Conservation (phyloP, 2,113 vertebrate species). For the Catharus bicknelli region DNA sequence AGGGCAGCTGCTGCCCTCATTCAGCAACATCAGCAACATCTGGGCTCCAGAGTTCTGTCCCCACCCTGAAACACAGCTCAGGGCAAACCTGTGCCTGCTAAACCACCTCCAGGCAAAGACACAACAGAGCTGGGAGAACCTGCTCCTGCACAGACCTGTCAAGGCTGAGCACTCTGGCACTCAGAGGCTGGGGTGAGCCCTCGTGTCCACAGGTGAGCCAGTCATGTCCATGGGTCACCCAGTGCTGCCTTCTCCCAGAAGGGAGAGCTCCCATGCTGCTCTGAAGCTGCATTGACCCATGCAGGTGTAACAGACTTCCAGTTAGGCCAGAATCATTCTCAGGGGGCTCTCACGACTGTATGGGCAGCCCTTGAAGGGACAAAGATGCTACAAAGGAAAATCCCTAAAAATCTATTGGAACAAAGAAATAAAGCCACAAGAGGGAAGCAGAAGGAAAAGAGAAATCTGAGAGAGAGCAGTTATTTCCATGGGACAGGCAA, state of each 20-base stretch:
- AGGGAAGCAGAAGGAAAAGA: not conserved
- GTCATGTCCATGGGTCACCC: accelerated
- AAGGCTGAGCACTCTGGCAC: not conserved
- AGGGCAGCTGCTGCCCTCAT: accelerated
- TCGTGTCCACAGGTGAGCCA: accelerated
- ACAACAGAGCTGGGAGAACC: not conserved
- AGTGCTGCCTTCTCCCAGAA: accelerated
- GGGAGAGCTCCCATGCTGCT: not conserved
- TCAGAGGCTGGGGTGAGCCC: no score
- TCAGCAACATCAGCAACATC: not conserved
- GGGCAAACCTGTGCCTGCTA: not conserved
- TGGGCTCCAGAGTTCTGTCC: not conserved
- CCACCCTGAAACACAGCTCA: not conserved
- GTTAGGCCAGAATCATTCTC: not conserved
- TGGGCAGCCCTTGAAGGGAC: not conserved
- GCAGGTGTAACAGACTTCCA: not conserved
- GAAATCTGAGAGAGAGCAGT: accelerated
- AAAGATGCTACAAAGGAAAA: not conserved
- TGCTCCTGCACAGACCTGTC: not conserved
- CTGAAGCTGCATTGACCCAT: not conserved
- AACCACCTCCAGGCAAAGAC: not conserved
- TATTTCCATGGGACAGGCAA: not conserved
- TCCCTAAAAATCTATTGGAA: not conserved
- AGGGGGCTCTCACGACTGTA: accelerated
- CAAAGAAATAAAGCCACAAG: not conserved